Conservation (phyloP, 2,888 invertebrate species). For the Bombylius major region DNA sequence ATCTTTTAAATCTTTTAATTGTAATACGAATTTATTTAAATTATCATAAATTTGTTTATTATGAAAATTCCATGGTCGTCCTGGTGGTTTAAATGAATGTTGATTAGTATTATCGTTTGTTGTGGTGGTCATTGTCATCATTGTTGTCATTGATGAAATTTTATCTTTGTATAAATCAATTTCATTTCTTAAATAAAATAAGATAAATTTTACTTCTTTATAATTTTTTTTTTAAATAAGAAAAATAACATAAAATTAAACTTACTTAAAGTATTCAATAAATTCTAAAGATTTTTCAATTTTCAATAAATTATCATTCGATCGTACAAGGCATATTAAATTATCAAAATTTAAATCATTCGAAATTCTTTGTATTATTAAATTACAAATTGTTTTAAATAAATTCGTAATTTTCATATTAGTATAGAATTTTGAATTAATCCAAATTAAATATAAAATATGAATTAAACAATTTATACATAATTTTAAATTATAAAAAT, state of each 20-base stretch:
- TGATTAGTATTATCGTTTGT: not conserved
- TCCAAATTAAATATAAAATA: constrained; percentile 77
- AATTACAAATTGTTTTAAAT: constrained; percentile 68
- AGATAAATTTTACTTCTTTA: not conserved
- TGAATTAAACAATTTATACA: constrained; percentile 63
- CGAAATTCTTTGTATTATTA: constrained; percentile 64
- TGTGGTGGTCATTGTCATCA: constrained; percentile 23
- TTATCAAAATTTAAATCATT: constrained; percentile 44
- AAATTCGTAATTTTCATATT: constrained; percentile 55
- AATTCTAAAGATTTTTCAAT: constrained; percentile 42
- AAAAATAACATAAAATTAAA: not conserved
- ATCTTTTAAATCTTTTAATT: constrained; percentile 52
- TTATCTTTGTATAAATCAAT: constrained; percentile 29
- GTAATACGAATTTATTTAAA: constrained; percentile 48
- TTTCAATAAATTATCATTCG: constrained; percentile 52
- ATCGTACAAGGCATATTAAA: too few species aligned
- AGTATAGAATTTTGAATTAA: constrained; percentile 63
- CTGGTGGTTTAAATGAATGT: constrained; percentile 38
- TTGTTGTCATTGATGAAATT: constrained; percentile 41
- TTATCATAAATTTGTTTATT: constrained; percentile 58
- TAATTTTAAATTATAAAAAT: constrained; percentile 50
- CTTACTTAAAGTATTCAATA: constrained; percentile 47
- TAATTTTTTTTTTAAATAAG: not conserved
- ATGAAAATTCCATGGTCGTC: constrained; percentile 59
- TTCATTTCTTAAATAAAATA: constrained; percentile 1